Base-by-base conservation (phyloP, 2,797 vertebrate species). In the Coregonus ussuriensis region DNA sequence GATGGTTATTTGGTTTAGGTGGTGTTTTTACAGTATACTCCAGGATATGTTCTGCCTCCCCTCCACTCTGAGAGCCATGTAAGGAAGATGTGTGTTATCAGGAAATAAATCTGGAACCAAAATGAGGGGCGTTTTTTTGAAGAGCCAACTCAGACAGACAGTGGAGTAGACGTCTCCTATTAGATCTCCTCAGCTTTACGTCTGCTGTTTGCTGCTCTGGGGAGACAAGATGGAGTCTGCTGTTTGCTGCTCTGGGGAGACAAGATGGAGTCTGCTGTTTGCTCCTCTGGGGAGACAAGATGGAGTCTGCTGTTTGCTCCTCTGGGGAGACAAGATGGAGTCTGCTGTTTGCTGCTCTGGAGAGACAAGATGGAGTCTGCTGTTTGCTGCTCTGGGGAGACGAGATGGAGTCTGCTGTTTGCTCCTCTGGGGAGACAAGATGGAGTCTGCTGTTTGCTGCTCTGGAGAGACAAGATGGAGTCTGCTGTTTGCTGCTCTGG, bases 81-180 rank as follows among this genome's bases (percentile, higher is more conserved):
- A 25, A 25, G 25, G 25, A 25, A 25, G 25, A 25, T 25, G 25
- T 25, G 25, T 25, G 25, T 25, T 25, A 25, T 25, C 25, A 25
- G 25, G 25, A 25, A 25, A 25, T 25, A 25, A n/a, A 70, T 79
- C 66, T 37, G n/a, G n/a, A 14, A 74, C 47, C 53, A 51, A n/a
- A 52, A 6, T 52, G 59, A 71, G 25, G 66, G 4, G 66, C 13
- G 14, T 51, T 6, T 51, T 6, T 71, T 33, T 74, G 53, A 74
- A 74, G 77, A 47, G 52, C 63, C 33, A 35, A 37, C 65, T 74
- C 52, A 62, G 77, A 52, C 18, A 63, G 52, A 62, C n/a, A 11
- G 25, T 25, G 25, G 14, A 33, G 25, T 33, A 51, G 71, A 72
- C 52, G 33, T 56, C 33, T 72, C 71, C 71, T 65, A 3, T 35